phyloP scores from a whole-genome alignment of 2,797 vertebrate genomes.

The Anas georgica region DNA sequence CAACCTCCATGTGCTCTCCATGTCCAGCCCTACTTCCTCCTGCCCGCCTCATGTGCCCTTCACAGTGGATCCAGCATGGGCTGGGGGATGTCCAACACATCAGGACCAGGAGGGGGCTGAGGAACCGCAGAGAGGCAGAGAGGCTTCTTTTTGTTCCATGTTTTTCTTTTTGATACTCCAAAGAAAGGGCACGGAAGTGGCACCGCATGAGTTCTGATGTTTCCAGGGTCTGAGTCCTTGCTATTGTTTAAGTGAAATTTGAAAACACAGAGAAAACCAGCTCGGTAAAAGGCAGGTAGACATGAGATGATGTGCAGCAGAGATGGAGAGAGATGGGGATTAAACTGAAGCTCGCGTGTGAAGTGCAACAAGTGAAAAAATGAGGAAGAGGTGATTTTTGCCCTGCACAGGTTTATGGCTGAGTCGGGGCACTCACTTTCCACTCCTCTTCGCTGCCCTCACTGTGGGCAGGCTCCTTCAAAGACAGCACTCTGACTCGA shows the following conservation, averaged over 20 bases:
- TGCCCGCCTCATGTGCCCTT: not conserved
- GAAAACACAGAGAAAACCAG: not conserved
- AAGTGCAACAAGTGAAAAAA: not conserved
- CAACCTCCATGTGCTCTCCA: not conserved
- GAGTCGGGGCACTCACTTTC: not conserved
- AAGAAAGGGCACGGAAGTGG: not conserved
- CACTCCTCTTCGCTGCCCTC: not conserved
- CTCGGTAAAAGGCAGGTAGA: not conserved
- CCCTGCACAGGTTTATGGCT: not conserved
- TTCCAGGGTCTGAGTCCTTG: not conserved
- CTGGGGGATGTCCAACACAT: not conserved
- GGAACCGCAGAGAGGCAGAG: not conserved
- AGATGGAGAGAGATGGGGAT: not conserved
- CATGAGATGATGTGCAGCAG: not conserved
- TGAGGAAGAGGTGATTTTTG: not conserved
- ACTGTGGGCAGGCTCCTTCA: conserved; percentile 18
- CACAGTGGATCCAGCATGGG: not conserved
- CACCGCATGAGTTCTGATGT: not conserved
- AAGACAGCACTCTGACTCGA: conserved; percentile 47
- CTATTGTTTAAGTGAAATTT: not conserved
- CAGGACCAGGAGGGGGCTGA: not conserved
- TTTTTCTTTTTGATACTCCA: not conserved
- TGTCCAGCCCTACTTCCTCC: not conserved
- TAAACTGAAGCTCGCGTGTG: rapidly evolving
- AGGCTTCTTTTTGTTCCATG: not conserved